These are phyloP conservation scores for Gambelia wislizenii DNA, from an alignment of 2,797 vertebrate genomes.

Conservation along the genomic window DNA sequence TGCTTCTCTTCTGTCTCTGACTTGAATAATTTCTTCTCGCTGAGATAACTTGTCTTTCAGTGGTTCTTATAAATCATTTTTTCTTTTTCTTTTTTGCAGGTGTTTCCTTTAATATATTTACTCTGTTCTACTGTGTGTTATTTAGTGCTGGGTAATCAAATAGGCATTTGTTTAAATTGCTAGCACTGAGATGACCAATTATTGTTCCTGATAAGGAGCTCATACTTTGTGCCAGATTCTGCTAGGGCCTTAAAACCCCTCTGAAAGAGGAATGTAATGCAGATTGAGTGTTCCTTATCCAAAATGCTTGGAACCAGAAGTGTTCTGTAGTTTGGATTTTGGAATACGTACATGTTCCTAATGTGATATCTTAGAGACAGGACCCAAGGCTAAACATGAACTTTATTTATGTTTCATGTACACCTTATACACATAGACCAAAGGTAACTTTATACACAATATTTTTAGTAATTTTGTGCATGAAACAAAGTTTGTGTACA, in stretches of 20 bases:
- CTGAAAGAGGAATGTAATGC: background rate
- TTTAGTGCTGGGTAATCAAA: slow-evolving; percentile 2
- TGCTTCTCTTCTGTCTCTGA: background rate
- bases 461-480: too few species aligned
- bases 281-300: too few species aligned
- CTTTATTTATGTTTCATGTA: too few species aligned
- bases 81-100: too few species aligned
- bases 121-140: background rate
- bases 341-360: too few species aligned
- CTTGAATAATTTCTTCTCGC: background rate
- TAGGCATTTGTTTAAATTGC: slow-evolving; percentile 3
- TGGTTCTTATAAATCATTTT: background rate
- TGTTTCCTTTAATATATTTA: background rate
- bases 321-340: too few species aligned
- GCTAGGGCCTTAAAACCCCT: background rate
- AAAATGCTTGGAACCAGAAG: too few species aligned
- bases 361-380: too few species aligned
- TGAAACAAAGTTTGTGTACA: too few species aligned
- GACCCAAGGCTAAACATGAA: too few species aligned
- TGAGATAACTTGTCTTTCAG: background rate
- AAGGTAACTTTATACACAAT: too few species aligned
- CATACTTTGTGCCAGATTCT: background rate
- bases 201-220: slow-evolving; percentile 20
- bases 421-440: too few species aligned
- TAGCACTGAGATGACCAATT: background rate